Base-by-base conservation (phyloP, 2,888 invertebrate genomes). In the Archips crataeganus region DNA sequence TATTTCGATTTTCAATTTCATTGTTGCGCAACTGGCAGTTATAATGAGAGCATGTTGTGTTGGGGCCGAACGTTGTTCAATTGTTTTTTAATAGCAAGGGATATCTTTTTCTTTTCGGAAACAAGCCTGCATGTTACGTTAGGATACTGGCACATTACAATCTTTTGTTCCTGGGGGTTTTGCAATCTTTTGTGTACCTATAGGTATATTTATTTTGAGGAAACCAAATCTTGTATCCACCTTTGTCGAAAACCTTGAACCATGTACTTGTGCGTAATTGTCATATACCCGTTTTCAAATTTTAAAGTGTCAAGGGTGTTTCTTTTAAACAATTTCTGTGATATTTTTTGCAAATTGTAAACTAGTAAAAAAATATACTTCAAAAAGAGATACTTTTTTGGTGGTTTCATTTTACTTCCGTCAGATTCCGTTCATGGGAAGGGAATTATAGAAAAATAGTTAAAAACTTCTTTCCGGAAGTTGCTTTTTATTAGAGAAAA, bases 1-100 rank as follows among this genome's bases (percentile, higher is more conserved):
- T 74, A 74, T 74, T 74, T 74, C 74, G 74, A 74, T 74, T 74
- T 74, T 74, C 74, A 74, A 74, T 74, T 70, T 69, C 70, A 74
- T 74, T 74, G 74, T 74, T 74, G 60, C 74, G 70, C 34, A 69
- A 74, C 69, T 69, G 59, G n/a, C 73, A 47, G 39, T 69, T 51
- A 60, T 70, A 74, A 74, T 74, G 65, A 69, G 73, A 69, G 59
- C 63, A 73, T 64, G 59, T 68, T 69, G 64, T 51, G 59, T 68
- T 69, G 64, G 42, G 63, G 47, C 66, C 32, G 73, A 54, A 57
- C 69, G 68, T 68, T 68, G 59, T 49, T 74, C 74, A 60, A 70
- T 74, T 74, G 69, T 59, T 65, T 74, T 65, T 45, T 15, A 36
- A 36, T 51, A 11, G 57, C 57, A 57, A 70, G 45, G 45, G 62